A percentile compares a stretch with the other conserved stretches of the same genome.
Conservation (phyloP, 2,888 invertebrate genomes). For the Ditula angustiorana region DNA sequence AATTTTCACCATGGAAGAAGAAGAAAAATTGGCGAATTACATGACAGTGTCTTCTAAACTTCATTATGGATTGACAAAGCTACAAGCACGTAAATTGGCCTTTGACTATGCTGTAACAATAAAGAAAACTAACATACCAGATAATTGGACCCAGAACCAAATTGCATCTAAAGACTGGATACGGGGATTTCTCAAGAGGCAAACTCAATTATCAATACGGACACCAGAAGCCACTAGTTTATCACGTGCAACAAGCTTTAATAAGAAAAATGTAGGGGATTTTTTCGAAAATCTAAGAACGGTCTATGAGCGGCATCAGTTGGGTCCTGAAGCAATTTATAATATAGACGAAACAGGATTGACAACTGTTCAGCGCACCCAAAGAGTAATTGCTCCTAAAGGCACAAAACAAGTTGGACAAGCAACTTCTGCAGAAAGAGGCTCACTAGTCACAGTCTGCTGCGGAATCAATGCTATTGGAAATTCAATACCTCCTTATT, state of each 20-base stretch:
- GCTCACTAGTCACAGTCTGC: constrained; percentile 36
- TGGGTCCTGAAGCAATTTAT: constrained; percentile 47
- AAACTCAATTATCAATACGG: constrained; percentile 44
- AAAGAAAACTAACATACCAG: constrained; percentile 12
- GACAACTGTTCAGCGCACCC: constrained; percentile 37
- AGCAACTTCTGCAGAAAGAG: constrained; percentile 42
- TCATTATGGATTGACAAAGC: constrained; percentile 41
- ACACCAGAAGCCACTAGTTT: constrained; percentile 45
- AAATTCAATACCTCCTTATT: constrained; percentile 31
- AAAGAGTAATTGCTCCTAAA: constrained; percentile 40
- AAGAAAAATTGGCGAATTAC: constrained; percentile 37
- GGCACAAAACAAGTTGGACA: constrained; percentile 42
- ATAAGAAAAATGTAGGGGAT: constrained; percentile 39
- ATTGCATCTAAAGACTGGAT: constrained; percentile 45
- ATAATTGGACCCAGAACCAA: not conserved
- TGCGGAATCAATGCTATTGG: constrained; percentile 41
- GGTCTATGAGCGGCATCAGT: constrained; percentile 43
- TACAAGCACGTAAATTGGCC: constrained; percentile 41
- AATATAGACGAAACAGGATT: constrained; percentile 47
- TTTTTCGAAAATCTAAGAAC: constrained; percentile 44
- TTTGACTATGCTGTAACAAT: constrained; percentile 38
- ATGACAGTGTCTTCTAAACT: constrained; percentile 35
- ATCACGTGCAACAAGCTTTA: constrained; percentile 44
- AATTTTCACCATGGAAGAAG: constrained; percentile 41
- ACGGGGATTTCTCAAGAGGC: constrained; percentile 44